phyloP scores from a whole-genome alignment of 2,797 vertebrate genomes.

The Orestias chungarensis region DNA sequence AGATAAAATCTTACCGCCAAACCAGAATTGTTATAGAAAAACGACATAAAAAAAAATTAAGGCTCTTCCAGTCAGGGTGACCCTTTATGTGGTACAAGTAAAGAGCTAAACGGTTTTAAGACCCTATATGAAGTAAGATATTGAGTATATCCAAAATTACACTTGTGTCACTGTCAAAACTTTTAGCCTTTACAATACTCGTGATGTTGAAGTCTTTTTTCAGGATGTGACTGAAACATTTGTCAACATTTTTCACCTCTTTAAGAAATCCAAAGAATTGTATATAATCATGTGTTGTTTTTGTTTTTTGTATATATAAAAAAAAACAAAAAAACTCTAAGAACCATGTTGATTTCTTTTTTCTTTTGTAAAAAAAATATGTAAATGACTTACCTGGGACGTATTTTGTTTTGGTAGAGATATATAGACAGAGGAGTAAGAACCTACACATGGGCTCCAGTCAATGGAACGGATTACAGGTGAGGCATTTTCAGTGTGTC shows the following conservation, averaged over 20 bases:
- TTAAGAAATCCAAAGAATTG: background rate
- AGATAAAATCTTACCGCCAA: background rate
- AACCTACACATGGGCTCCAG: constrained; percentile 95
- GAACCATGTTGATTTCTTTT: background rate
- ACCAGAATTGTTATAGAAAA: background rate
- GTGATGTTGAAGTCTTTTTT: background rate
- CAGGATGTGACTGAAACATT: background rate
- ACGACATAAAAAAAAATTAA: background rate
- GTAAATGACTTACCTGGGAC: background rate
- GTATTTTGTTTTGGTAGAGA: constrained; percentile 80
- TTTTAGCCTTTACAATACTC: background rate
- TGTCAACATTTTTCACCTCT: background rate
- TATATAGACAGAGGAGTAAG: constrained; percentile 95
- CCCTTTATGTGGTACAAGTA: background rate
- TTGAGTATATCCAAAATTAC: background rate
- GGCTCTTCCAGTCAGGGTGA: background rate
- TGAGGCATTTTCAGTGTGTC: constrained; percentile 57
- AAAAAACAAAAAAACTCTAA: too few relatives aligned
- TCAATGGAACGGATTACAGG: constrained; percentile 99
- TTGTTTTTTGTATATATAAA: too few relatives aligned
- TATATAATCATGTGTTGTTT: background rate
- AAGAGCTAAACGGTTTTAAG: background rate
- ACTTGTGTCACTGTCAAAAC: background rate
- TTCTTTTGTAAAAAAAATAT: background rate
- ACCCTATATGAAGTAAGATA: background rate